phyloP scores from a whole-genome alignment of 2,888 invertebrate genomes.

The Acheta domesticus region DNA sequence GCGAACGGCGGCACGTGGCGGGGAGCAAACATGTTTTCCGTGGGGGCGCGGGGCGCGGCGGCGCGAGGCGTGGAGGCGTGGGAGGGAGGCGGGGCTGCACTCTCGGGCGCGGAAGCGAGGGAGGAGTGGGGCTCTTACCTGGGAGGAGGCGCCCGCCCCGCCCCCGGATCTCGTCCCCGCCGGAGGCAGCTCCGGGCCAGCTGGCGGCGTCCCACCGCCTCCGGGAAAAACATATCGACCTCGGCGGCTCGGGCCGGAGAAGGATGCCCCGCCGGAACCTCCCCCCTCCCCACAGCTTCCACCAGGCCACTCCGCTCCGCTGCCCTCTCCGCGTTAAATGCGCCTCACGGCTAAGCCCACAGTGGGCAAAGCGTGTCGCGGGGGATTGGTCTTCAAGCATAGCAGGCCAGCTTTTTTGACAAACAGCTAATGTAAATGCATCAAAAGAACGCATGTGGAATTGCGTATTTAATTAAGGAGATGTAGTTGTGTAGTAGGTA shows the following conservation, averaged over 20 bases:
- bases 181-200: not conserved
- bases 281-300: not conserved
- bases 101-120: not conserved
- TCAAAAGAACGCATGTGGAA: too few species aligned
- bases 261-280: not conserved
- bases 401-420: too few species aligned
- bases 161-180: not conserved
- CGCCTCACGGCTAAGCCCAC: too few species aligned
- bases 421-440: too few species aligned
- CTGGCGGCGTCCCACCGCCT: conserved; percentile 7
- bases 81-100: not conserved
- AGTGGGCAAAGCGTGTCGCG: too few species aligned
- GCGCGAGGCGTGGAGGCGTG: not conserved
- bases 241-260: not conserved
- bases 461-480: too few species aligned
- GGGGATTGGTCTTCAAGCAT: too few species aligned
- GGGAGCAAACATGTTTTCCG: not conserved
- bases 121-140: not conserved
- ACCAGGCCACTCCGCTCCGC: not conserved
- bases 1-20: not conserved
- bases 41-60: not conserved
- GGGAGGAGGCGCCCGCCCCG: not conserved
- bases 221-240: conserved; percentile 2
- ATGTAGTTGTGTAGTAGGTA: too few species aligned
- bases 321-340: not conserved